Percentiles rank a stretch among this genome's conserved stretches.
Evolutionary conservation across 2,888 invertebrate species (phyloP).

Genomic region (Sphaerophoria taeniata): DNA sequence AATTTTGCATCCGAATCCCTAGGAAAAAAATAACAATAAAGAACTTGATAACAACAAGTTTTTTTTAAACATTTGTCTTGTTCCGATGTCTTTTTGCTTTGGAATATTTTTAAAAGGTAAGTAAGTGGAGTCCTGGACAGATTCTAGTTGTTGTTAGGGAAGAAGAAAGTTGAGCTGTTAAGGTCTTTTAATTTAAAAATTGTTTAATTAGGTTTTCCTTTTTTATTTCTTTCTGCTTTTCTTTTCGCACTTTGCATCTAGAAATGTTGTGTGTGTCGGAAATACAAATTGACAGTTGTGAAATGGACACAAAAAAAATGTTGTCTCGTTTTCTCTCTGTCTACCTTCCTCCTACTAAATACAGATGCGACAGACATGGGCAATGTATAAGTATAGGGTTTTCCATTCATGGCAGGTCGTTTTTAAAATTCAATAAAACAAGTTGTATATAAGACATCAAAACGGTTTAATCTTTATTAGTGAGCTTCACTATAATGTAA

Average conservation of each 20-base stretch:
- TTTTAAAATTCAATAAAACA: no score
- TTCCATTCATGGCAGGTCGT: no score
- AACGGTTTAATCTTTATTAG: no score
- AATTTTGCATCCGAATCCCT: slow-evolving; percentile 20
- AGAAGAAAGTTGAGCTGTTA: slow-evolving; percentile 66
- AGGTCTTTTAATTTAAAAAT: slow-evolving; percentile 65
- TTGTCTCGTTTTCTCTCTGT: no score
- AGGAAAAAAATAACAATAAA: not conserved
- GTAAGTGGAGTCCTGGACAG: slow-evolving; percentile 41
- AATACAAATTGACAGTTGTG: no score
- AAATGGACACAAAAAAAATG: no score
- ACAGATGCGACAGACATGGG: no score
- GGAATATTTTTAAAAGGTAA: slow-evolving; percentile 42
- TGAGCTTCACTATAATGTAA: no score
- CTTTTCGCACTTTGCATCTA: slow-evolving; percentile 20
- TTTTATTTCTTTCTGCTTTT: slow-evolving; percentile 16
- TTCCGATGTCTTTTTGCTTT: slow-evolving; percentile 6
- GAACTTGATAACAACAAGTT: slow-evolving; percentile 54
- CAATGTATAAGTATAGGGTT: no score
- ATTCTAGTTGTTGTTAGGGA: slow-evolving; percentile 9
- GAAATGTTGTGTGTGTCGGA: no score
- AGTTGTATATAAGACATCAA: no score
- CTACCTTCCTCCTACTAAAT: no score
- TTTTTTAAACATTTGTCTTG: slow-evolving; percentile 7
- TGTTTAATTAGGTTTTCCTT: slow-evolving; percentile 49